A percentile compares a stretch with the other conserved stretches of the same genome.
Conservation (phyloP, 30 jellyfish, hydroid and myxozoan genomes). For the Mastigias papua region DNA sequence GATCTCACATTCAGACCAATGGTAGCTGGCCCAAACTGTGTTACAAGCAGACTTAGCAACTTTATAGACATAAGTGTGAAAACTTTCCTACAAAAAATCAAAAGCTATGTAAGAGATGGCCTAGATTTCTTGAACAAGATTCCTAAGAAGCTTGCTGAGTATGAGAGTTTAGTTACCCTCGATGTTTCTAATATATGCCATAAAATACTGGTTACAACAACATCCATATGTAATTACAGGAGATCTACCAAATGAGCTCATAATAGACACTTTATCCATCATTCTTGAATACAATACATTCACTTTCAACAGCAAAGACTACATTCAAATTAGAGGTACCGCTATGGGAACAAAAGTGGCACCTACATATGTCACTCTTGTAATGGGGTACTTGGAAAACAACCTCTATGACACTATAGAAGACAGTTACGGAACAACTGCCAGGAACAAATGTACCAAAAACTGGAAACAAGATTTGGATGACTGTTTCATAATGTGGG, state of each 20-base stretch:
- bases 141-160: background rate
- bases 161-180: constrained; percentile 4
- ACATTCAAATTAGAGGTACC: constrained; percentile 9
- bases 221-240: constrained; percentile 4
- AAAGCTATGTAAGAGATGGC: constrained; percentile 14
- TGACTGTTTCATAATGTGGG: constrained; percentile 55
- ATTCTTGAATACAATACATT: constrained; percentile 21
- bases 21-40: constrained; percentile 30
- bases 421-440: background rate
- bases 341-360: constrained; percentile 39
- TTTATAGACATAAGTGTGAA: constrained; percentile 2
- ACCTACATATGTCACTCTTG: constrained; percentile 13
- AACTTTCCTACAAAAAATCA: background rate
- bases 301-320: background rate
- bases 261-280: background rate
- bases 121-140: constrained; percentile 16
- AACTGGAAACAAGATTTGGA: constrained; percentile 23
- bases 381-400: constrained; percentile 32
- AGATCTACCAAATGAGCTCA: constrained; percentile 16
- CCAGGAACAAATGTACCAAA: background rate
- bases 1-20: constrained; percentile 29
- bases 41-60: constrained; percentile 16
- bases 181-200: constrained; percentile 32
- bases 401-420: background rate
- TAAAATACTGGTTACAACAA: constrained; percentile 15